Percentiles rank a stretch among this genome's conserved stretches.
phyloP scores from a whole-genome alignment of 2,797 vertebrate genomes.

The Paedocypris micromegethes region DNA sequence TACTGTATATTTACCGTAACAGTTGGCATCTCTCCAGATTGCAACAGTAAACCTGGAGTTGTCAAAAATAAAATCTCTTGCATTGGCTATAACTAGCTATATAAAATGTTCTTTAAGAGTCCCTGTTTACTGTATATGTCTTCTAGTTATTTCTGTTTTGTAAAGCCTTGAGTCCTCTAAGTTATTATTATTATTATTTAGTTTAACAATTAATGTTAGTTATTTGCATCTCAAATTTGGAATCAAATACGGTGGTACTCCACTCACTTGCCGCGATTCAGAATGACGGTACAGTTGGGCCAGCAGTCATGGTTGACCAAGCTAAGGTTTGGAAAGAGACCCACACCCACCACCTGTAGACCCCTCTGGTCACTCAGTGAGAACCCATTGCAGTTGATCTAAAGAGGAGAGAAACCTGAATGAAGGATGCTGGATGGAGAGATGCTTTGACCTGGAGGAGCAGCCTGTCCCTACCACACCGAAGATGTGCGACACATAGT shows the following conservation, averaged over 20 bases:
- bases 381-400: conserved; percentile 92
- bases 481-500: conserved; percentile 81
- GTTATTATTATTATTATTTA: too few relatives aligned
- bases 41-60: too few relatives aligned
- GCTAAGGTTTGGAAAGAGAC: conserved; percentile 90
- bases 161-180: too few relatives aligned
- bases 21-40: too few relatives aligned
- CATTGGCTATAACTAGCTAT: too few relatives aligned
- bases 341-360: conserved; percentile 86
- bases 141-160: too few relatives aligned
- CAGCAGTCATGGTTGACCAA: conserved; percentile 93
- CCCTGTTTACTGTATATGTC: too few relatives aligned
- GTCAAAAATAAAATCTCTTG: too few relatives aligned
- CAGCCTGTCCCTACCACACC: conserved; percentile 72
- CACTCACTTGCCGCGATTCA: conserved; percentile 92
- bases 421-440: not conserved
- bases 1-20: too few relatives aligned
- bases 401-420: conserved; percentile 17
- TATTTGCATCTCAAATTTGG: too few relatives aligned
- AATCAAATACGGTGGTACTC: not conserved
- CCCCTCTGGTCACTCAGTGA: conserved; percentile 91
- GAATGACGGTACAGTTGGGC: conserved; percentile 90
- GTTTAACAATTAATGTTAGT: too few relatives aligned
- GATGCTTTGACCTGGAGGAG: not conserved
- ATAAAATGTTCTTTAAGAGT: too few relatives aligned